Conservation (phyloP, 64 coral and sea anemone genomes). For the Platygyra sinensis region DNA sequence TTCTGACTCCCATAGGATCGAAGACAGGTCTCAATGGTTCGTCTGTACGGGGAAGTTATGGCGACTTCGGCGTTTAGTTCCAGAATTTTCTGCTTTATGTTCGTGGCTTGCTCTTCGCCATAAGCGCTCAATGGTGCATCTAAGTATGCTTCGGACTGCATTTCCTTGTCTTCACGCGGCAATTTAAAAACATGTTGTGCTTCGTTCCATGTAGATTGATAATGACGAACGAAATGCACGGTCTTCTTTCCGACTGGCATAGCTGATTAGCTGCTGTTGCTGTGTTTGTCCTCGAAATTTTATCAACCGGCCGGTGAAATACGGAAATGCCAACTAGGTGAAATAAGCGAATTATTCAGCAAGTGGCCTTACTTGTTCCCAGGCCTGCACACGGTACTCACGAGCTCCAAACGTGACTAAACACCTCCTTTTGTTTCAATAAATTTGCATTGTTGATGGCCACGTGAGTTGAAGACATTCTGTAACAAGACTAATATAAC, state of each 20-base stretch:
- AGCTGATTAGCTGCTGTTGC: neutral
- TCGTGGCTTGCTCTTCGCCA: conserved; percentile 40
- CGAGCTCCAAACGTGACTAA: too few relatives aligned
- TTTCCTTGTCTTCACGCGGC: neutral
- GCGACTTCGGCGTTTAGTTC: conserved; percentile 37
- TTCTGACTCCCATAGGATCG: conserved; percentile 45
- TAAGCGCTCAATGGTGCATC: conserved; percentile 18
- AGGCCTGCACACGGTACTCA: too few relatives aligned
- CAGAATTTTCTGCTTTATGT: conserved; percentile 2
- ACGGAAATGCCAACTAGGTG: too few relatives aligned
- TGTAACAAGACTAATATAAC: too few relatives aligned
- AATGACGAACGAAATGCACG: conserved; percentile 63
- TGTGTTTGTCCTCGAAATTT: too few relatives aligned
- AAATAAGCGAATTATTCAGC: too few relatives aligned
- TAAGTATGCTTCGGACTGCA: conserved; percentile 12
- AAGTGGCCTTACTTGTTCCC: too few relatives aligned
- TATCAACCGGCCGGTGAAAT: too few relatives aligned
- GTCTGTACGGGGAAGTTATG: conserved; percentile 39
- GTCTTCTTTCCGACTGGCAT: conserved; percentile 2
- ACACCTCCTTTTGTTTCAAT: too few relatives aligned
- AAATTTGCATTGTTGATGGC: too few relatives aligned
- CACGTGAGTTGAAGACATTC: too few relatives aligned
- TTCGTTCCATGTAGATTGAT: conserved; percentile 47
- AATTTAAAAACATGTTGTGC: neutral
- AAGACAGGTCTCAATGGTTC: conserved; percentile 55